These are phyloP conservation scores for Nycticebus coucang DNA, from an alignment of 2,113 vertebrate genomes.

Conservation along the genomic window DNA sequence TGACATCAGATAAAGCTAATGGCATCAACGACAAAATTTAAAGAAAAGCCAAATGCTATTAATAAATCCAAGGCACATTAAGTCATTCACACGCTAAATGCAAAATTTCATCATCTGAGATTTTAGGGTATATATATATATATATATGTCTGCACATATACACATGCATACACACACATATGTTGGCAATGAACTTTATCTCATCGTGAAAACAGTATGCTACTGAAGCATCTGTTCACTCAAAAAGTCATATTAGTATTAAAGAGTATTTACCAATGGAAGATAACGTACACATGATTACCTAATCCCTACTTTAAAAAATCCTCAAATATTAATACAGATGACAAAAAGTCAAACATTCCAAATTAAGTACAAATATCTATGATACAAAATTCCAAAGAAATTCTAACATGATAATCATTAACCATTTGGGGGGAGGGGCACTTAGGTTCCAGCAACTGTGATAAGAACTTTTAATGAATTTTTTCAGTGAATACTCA, in stretches of 20 bases:
- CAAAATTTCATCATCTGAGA: conserved; percentile 31
- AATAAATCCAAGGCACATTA: conserved; percentile 21
- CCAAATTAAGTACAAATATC: neutral
- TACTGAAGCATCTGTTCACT: neutral
- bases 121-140: neutral
- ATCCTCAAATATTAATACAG: neutral
- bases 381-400: neutral
- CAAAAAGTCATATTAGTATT: conserved; percentile 9
- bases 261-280: conserved; percentile 9
- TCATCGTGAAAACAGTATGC: neutral
- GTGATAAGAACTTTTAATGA: neutral
- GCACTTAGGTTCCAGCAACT: neutral
- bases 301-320: neutral
- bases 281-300: neutral
- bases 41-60: conserved; percentile 46
- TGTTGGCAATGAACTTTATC: neutral
- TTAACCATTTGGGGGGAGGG: neutral
- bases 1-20: neutral
- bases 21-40: neutral
- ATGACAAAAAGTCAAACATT: conserved; percentile 25
- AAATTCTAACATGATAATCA: neutral
- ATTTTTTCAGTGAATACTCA: conserved; percentile 17
- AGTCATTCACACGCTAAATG: neutral
- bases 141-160: neutral
- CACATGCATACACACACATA: neutral